Evolutionary conservation across 2,888 invertebrate species (phyloP).

Genomic region (Eugnorisma glareosa): DNA sequence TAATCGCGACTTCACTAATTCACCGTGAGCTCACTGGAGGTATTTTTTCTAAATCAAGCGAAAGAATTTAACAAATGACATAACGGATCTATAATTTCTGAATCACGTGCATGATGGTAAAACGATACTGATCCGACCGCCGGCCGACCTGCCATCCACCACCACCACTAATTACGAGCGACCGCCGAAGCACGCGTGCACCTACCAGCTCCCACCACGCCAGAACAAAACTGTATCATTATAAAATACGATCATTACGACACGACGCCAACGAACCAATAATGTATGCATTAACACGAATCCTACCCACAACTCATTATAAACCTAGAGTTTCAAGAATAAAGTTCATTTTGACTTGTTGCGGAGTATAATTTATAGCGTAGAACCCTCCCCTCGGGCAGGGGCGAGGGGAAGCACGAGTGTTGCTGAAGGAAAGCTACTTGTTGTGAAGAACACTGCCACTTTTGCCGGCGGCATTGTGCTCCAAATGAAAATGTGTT

Average conservation of each 20-base stretch:
- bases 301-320: slow-evolving; percentile 23
- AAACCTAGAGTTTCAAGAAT: slow-evolving; percentile 36
- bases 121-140: background rate
- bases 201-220: slow-evolving; percentile 4
- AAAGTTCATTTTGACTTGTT: slow-evolving; percentile 56
- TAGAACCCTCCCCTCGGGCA: slow-evolving; percentile 60
- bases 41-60: background rate
- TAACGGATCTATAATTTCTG: background rate
- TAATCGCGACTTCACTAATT: too few species aligned
- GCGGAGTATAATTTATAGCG: slow-evolving; percentile 70
- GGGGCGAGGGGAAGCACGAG: slow-evolving; percentile 60
- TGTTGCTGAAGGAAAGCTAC: slow-evolving; percentile 76
- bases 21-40: too few species aligned
- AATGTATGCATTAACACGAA: slow-evolving; percentile 75
- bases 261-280: slow-evolving; percentile 66
- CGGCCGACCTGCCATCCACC: background rate
- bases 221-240: slow-evolving; percentile 68
- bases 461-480: slow-evolving; percentile 76
- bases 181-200: slow-evolving; percentile 30
- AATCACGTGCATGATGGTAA: background rate
- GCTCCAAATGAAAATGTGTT: slow-evolving; percentile 66
- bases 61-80: background rate
- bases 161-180: background rate
- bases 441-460: slow-evolving; percentile 78
- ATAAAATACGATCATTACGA: slow-evolving; percentile 71